Percentiles rank a stretch among this genome's conserved stretches.
Evolutionary conservation across 2,113 vertebrate genomes (phyloP).

Genomic region (Albula glossodonta): DNA sequence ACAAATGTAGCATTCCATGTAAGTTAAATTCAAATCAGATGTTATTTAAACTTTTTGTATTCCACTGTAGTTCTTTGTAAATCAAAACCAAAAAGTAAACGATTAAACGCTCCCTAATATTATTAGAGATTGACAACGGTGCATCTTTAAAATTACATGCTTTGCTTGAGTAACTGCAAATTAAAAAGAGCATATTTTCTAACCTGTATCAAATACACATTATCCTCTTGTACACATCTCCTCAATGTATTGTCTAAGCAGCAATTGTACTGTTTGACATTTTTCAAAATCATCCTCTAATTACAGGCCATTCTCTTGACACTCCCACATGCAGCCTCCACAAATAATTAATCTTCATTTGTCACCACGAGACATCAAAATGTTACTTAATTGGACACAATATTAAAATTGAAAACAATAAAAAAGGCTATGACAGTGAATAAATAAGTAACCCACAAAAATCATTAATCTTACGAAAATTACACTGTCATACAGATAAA

Average conservation of each 20-base stretch:
- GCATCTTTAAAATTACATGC: background rate
- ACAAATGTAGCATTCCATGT: slow-evolving; percentile 32
- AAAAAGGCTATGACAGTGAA: slow-evolving; percentile 43
- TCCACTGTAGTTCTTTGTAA: background rate
- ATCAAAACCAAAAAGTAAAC: background rate
- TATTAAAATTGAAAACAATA: slow-evolving; percentile 53
- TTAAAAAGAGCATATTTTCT: slow-evolving; percentile 7
- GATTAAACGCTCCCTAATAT: background rate
- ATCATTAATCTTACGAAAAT: slow-evolving; percentile 26
- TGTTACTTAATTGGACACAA: slow-evolving; percentile 44
- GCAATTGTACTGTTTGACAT: slow-evolving; percentile 16
- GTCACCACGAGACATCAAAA: slow-evolving; percentile 48
- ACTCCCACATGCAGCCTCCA: slow-evolving; percentile 9
- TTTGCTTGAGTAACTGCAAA: slow-evolving; percentile 1
- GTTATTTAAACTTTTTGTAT: slow-evolving; percentile 16
- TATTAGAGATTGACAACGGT: background rate
- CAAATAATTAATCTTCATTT: slow-evolving; percentile 32
- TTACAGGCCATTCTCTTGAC: slow-evolving; percentile 11
- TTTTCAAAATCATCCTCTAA: slow-evolving; percentile 3
- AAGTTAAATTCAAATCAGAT: slow-evolving; percentile 28
- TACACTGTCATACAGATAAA: slow-evolving; percentile 23
- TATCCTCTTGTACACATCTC: background rate
- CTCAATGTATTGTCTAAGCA: background rate
- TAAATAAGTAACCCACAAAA: slow-evolving; percentile 30
- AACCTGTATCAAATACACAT: background rate